Conservation (phyloP, 1,140 invertebrate species). For the Tetramorium parvispinum region DNA sequence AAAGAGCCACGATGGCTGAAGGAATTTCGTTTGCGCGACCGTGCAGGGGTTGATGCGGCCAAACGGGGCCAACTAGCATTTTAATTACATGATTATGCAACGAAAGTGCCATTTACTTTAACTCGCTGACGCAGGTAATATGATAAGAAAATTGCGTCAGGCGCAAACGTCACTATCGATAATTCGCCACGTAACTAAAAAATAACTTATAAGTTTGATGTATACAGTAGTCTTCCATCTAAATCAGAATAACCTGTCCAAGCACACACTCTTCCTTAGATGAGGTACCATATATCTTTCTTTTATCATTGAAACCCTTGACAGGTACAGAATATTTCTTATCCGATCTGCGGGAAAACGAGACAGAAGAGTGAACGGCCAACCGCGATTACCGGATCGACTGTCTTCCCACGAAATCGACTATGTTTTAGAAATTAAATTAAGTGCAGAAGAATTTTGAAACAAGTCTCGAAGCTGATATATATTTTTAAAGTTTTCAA, state of each 20-base stretch:
- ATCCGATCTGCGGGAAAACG: slow-evolving; percentile 63
- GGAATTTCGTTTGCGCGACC: slow-evolving; percentile 45
- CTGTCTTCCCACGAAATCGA: not conserved
- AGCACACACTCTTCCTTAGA: not conserved
- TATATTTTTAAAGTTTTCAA: not conserved
- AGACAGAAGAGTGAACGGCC: slow-evolving; percentile 57
- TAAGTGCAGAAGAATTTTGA: not conserved
- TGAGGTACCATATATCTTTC: slow-evolving; percentile 34
- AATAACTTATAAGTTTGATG: not conserved
- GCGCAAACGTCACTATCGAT: not conserved
- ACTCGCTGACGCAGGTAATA: not conserved
- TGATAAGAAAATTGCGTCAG: not conserved
- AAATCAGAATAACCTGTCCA: slow-evolving; percentile 44
- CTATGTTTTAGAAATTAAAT: slow-evolving; percentile 38
- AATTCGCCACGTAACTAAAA: not conserved
- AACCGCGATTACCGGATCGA: not conserved
- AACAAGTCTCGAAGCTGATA: not conserved
- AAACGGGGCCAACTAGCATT: slow-evolving; percentile 54
- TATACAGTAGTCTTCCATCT: slow-evolving; percentile 38
- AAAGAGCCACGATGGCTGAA: slow-evolving; percentile 34
- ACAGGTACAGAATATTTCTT: slow-evolving; percentile 62
- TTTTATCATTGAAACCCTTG: slow-evolving; percentile 65
- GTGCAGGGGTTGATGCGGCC: not conserved
- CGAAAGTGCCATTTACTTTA: slow-evolving; percentile 38
- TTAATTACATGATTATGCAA: slow-evolving; percentile 65